Percentiles rank a stretch among this genome's conserved stretches.
phyloP scores from a whole-genome alignment of 2,113 vertebrate genomes.

The Lagopus muta region DNA sequence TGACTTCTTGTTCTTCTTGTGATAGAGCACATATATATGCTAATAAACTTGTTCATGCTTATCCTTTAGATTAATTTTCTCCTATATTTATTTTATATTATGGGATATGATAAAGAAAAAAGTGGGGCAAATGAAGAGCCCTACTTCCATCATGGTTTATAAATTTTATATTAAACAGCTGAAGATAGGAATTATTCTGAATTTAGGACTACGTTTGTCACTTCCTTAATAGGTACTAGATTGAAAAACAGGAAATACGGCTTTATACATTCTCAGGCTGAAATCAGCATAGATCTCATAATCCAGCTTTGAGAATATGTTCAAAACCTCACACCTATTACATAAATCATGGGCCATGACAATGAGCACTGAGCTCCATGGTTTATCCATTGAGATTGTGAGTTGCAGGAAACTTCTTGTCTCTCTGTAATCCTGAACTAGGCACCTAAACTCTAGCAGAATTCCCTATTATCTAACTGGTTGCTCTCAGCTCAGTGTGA shows the following conservation, averaged over 20 bases:
- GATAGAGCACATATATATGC: neutral
- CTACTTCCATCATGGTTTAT: neutral
- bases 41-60: neutral
- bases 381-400: neutral
- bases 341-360: neutral
- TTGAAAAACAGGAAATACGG: neutral
- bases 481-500: neutral
- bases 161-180: neutral
- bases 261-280: neutral
- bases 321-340: neutral
- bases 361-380: neutral
- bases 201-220: neutral
- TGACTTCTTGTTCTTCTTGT: neutral
- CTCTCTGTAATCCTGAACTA: neutral
- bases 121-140: neutral
- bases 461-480: neutral
- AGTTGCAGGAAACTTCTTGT: neutral
- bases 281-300: neutral
- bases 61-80: conserved; percentile 19
- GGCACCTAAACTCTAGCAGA: neutral
- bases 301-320: neutral
- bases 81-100: neutral
- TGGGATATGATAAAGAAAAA: neutral
- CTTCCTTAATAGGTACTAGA: neutral
- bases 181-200: neutral